Evolutionary conservation across 2,113 vertebrate genomes (phyloP).

Genomic region (Apistogramma diplotaenia): DNA sequence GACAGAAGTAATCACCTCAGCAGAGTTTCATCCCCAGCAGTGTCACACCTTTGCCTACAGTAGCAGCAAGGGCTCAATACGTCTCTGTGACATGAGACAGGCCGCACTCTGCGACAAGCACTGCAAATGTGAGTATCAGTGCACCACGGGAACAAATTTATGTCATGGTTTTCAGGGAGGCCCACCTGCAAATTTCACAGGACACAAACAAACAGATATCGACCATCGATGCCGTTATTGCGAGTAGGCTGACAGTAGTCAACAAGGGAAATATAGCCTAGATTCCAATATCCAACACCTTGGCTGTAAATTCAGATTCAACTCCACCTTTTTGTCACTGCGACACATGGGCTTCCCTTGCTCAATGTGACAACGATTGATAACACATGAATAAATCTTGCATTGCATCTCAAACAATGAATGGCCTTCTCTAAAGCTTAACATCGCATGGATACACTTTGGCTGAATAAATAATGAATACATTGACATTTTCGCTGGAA

Average conservation of each 20-base stretch:
- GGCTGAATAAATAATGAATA: conserved; percentile 70
- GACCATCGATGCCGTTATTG: not conserved
- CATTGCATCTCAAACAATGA: conserved; percentile 33
- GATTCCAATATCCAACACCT: not conserved
- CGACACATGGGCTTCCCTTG: not conserved
- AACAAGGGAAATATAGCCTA: not conserved
- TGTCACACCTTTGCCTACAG: conserved; percentile 98
- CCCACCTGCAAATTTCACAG: not conserved
- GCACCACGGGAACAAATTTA: not conserved
- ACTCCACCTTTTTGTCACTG: conserved; percentile 6
- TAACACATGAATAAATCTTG: conserved; percentile 50
- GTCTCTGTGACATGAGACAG: conserved; percentile 93
- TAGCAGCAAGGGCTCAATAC: conserved; percentile 97
- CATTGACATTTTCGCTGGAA: conserved; percentile 73
- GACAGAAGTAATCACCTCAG: conserved; percentile 93
- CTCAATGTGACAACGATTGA: conserved; percentile 54
- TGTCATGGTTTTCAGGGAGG: not conserved
- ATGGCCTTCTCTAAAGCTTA: conserved; percentile 35
- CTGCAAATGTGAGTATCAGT: conserved; percentile 90
- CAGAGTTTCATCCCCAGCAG: conserved; percentile 92
- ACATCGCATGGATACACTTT: conserved; percentile 46
- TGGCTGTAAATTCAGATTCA: not conserved
- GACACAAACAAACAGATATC: not conserved
- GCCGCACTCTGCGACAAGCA: conserved; percentile 91
- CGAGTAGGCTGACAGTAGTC: not conserved